Evolutionary conservation across 2,797 vertebrate genomes (phyloP).

Genomic region (Xenopus petersii): DNA sequence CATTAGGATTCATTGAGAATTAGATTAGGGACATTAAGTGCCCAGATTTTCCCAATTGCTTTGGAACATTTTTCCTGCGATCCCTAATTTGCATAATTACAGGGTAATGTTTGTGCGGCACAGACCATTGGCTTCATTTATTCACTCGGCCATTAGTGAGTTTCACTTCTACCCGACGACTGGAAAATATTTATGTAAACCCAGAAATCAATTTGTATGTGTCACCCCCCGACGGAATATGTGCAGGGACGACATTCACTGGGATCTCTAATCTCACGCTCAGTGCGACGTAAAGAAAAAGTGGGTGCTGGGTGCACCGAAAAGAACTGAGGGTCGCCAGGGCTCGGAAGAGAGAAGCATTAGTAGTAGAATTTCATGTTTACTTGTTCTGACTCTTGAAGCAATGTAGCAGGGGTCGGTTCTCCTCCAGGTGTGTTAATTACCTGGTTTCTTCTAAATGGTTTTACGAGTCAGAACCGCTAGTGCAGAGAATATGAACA

Average conservation of each 20-base stretch:
- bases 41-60: slow-evolving; percentile 52
- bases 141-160: slow-evolving; percentile 55
- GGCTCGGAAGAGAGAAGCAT: no score
- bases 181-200: slow-evolving; percentile 52
- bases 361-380: no score
- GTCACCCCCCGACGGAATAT: slow-evolving; percentile 15
- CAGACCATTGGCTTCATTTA: slow-evolving; percentile 63
- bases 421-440: no score
- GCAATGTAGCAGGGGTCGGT: no score
- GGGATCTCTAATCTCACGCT: neutral
- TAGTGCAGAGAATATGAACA: no score
- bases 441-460: no score
- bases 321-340: no score
- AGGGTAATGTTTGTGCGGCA: slow-evolving; percentile 55
- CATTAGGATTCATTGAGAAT: slow-evolving; percentile 50
- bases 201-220: slow-evolving; percentile 43
- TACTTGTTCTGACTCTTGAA: no score
- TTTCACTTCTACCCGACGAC: slow-evolving; percentile 24
- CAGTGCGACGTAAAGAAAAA: no score
- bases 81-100: slow-evolving; percentile 62
- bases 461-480: no score
- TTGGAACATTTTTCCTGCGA: slow-evolving; percentile 48
- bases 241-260: neutral
- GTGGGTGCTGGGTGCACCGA: no score
- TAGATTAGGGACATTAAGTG: slow-evolving; percentile 56